These are phyloP conservation scores for Pseudomyrmex gracilis DNA, from an alignment of 1,140 invertebrate genomes.

Conservation along the genomic window DNA sequence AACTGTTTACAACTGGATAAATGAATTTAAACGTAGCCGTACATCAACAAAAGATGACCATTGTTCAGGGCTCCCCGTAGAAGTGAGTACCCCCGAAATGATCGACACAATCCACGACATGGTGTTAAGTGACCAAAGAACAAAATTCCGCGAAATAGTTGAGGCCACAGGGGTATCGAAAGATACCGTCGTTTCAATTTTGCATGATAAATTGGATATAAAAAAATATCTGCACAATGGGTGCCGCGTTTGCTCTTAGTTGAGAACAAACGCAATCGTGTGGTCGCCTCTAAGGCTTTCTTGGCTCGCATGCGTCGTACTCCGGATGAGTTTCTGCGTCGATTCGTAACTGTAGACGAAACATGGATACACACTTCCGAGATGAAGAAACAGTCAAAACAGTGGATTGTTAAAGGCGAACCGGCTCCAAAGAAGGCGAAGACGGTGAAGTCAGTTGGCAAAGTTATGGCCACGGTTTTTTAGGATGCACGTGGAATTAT, in stretches of 20 bases:
- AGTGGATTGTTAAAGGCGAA: constrained; percentile 62
- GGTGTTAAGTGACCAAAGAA: background rate
- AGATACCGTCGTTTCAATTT: too few species aligned
- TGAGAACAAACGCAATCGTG: too few species aligned
- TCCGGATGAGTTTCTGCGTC: too few species aligned
- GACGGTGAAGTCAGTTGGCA: constrained; percentile 68
- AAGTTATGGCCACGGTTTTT: constrained; percentile 80
- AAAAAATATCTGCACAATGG: too few species aligned
- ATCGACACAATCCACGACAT: background rate
- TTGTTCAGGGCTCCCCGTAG: background rate
- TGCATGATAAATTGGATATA: too few species aligned
- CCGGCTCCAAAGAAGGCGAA: constrained; percentile 70
- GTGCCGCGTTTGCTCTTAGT: too few species aligned
- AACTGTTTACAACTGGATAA: background rate
- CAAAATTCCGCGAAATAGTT: background rate
- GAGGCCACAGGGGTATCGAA: background rate
- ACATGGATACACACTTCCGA: constrained; percentile 49
- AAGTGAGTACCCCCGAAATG: background rate
- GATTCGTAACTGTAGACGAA: too few species aligned
- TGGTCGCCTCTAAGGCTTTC: too few species aligned
- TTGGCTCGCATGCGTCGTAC: too few species aligned
- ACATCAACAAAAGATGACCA: background rate
- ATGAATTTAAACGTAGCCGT: constrained; percentile 8
- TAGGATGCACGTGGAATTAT: constrained; percentile 78
- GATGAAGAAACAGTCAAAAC: constrained; percentile 55